These are phyloP conservation scores for Sebastes vulpes DNA, from an alignment of 2,797 vertebrate species.

Conservation along the genomic window DNA sequence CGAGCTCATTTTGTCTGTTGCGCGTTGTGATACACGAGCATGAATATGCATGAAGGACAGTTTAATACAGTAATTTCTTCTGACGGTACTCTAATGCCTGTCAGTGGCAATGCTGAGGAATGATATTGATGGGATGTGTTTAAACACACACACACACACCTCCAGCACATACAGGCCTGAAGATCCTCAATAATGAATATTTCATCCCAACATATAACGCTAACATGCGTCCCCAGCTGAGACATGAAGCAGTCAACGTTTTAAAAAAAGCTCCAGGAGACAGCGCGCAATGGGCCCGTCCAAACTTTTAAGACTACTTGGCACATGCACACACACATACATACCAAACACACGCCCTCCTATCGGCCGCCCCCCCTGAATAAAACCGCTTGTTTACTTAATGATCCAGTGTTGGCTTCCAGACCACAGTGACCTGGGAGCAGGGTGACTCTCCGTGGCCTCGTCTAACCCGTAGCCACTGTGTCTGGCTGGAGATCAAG, in stretches of 20 bases:
- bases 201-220: slow-evolving; percentile 23
- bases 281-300: background rate
- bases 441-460: slow-evolving; percentile 63
- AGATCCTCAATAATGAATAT: slow-evolving; percentile 34
- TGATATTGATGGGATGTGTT: slow-evolving; percentile 56
- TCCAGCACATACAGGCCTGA: slow-evolving; percentile 13
- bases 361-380: slow-evolving; percentile 34
- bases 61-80: slow-evolving; percentile 54
- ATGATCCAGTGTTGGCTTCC: slow-evolving; percentile 57
- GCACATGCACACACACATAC: slow-evolving; percentile 20
- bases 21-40: slow-evolving; percentile 12
- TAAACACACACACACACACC: slow-evolving; percentile 1
- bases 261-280: slow-evolving; percentile 37
- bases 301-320: slow-evolving; percentile 37
- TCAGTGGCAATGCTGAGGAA: slow-evolving; percentile 35
- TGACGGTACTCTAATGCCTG: slow-evolving; percentile 55
- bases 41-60: slow-evolving; percentile 53
- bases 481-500: slow-evolving; percentile 71
- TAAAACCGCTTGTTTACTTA: slow-evolving; percentile 72
- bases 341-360: slow-evolving; percentile 37
- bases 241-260: slow-evolving; percentile 37
- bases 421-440: slow-evolving; percentile 75
- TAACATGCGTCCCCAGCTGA: slow-evolving; percentile 19
- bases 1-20: slow-evolving; percentile 22
- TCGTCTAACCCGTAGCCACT: slow-evolving; percentile 38